phyloP scores from a whole-genome alignment of 2,797 vertebrate species.

The Thaleichthys pacificus region DNA sequence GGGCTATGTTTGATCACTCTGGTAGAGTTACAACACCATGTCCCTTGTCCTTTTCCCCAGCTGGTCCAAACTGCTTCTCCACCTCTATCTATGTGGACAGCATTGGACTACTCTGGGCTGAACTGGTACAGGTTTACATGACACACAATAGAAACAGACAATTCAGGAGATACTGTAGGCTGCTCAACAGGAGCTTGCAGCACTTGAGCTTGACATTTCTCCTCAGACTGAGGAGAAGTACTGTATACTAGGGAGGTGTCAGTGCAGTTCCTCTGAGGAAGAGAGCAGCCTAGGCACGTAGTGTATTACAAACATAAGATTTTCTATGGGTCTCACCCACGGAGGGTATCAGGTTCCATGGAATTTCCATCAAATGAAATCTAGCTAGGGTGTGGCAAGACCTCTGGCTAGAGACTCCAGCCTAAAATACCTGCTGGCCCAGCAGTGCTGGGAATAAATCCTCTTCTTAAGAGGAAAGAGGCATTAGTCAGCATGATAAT shows the following conservation, averaged over 20 bases:
- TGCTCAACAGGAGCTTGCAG: conserved; percentile 12
- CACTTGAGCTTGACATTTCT: background rate
- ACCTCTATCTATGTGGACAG: background rate
- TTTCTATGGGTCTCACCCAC: conserved; percentile 38
- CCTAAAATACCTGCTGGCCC: conserved; percentile 29
- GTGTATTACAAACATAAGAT: conserved; percentile 46
- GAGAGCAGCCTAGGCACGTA: conserved; percentile 34
- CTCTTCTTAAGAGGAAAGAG: background rate
- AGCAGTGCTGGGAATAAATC: conserved; percentile 21
- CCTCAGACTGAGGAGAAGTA: too few species aligned
- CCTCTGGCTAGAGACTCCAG: conserved; percentile 38
- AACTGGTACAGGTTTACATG: background rate
- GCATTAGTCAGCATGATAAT: background rate
- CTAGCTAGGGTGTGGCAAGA: conserved; percentile 51
- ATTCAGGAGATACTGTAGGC: background rate
- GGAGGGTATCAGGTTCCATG: conserved; percentile 57
- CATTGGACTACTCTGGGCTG: background rate
- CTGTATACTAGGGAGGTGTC: conserved; percentile 7
- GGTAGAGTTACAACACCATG: background rate
- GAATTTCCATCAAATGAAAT: conserved; percentile 66
- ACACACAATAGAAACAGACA: background rate
- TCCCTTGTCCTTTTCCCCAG: background rate
- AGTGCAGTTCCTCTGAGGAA: conserved; percentile 23
- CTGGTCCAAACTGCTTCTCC: background rate
- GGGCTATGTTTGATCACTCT: background rate